Conservation (phyloP, 2,888 invertebrate species). For the Poecilus cupreus region DNA sequence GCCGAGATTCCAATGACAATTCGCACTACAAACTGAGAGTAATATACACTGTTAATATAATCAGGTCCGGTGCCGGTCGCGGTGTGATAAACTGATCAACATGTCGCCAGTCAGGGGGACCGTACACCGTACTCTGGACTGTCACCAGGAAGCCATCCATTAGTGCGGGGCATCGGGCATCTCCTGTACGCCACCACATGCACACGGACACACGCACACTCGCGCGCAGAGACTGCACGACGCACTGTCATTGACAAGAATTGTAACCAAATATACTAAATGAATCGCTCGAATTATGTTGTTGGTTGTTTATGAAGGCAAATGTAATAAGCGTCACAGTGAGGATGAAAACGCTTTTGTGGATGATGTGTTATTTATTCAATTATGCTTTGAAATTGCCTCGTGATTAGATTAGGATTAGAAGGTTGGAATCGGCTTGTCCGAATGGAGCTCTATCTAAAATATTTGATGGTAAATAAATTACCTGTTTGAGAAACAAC, state of each 20-base stretch:
- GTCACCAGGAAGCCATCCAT: constrained; percentile 48
- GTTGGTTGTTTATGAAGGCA: background rate
- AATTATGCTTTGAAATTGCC: too few species aligned
- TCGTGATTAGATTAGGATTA: too few species aligned
- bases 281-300: constrained; percentile 16
- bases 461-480: too few species aligned
- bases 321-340: background rate
- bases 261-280: constrained; percentile 38
- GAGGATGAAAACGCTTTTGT: too few species aligned
- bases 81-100: constrained; percentile 50
- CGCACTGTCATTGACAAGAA: constrained; percentile 42
- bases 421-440: too few species aligned
- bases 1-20: background rate
- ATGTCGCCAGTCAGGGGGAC: background rate
- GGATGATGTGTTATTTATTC: too few species aligned
- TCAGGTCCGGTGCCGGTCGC: constrained; percentile 29
- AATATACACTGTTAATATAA: constrained; percentile 36
- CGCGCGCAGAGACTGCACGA: background rate
- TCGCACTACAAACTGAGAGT: background rate
- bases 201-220: background rate
- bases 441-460: too few species aligned
- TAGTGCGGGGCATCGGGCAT: constrained; percentile 40
- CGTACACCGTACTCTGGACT: background rate
- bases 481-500: too few species aligned
- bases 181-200: constrained; percentile 9